Conservation (phyloP, 2,888 invertebrate genomes). For the Carcina quercana region DNA sequence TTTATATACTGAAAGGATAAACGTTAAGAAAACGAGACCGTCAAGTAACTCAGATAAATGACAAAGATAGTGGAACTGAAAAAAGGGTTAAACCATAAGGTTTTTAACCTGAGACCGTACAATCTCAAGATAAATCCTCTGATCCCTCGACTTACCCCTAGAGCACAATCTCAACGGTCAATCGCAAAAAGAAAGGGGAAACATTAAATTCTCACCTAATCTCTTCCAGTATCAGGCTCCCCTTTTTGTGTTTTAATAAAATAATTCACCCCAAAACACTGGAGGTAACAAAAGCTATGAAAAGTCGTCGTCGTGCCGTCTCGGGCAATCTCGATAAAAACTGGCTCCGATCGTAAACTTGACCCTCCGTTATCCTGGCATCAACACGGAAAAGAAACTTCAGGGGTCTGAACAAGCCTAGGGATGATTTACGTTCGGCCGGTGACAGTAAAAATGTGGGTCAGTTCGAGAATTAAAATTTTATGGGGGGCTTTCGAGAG, state of each 20-base stretch:
- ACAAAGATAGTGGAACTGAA: too few relatives aligned
- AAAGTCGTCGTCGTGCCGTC: conserved; percentile 30
- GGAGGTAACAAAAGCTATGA: conserved; percentile 48
- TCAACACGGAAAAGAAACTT: conserved; percentile 52
- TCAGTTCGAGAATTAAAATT: conserved; percentile 53
- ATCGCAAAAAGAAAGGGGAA: conserved; percentile 35
- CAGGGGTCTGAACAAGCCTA: conserved; percentile 28
- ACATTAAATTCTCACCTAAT: conserved; percentile 54
- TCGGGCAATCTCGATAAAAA: conserved; percentile 64
- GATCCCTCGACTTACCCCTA: not conserved
- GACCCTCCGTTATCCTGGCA: conserved; percentile 57
- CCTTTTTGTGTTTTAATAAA: conserved; percentile 54
- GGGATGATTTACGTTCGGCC: conserved; percentile 46
- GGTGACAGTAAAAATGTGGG: conserved; percentile 52
- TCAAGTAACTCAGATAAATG: too few relatives aligned
- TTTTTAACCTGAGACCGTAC: too few relatives aligned
- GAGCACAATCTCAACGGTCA: conserved; percentile 15
- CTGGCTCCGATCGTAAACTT: conserved; percentile 59
- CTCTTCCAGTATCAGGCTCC: conserved; percentile 35
- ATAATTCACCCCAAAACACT: conserved; percentile 52
- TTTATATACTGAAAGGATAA: too few relatives aligned
- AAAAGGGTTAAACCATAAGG: too few relatives aligned
- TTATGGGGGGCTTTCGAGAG: conserved; percentile 35
- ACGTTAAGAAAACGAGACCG: too few relatives aligned
- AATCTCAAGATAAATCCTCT: not conserved